phyloP scores from a whole-genome alignment of 2,888 invertebrate genomes.

The Cremastinae sp. region DNA sequence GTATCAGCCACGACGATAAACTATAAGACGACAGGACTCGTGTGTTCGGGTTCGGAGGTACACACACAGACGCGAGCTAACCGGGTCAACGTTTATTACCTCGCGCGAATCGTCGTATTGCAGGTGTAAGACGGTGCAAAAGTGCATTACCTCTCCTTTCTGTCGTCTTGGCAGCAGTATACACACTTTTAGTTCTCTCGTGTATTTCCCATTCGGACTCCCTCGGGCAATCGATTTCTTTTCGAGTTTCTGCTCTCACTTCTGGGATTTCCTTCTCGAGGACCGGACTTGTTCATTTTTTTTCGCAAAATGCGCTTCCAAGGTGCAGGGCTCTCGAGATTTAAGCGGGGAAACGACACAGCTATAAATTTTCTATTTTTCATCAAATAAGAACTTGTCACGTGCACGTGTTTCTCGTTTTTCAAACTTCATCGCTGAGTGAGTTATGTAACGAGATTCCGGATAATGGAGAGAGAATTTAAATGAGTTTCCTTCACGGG shows the following conservation, averaged over 20 bases:
- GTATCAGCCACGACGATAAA: conserved; percentile 39
- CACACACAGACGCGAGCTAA: conserved; percentile 41
- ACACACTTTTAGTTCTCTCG: too few species aligned
- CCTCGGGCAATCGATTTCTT: background rate
- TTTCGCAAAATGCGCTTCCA: too few species aligned
- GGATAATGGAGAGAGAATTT: conserved; percentile 1
- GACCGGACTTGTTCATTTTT: too few species aligned
- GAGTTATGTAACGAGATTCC: conserved; percentile 1
- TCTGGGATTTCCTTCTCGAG: too few species aligned
- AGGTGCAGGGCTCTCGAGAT: too few species aligned
- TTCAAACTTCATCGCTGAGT: background rate
- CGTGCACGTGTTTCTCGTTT: background rate
- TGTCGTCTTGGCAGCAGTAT: conserved; percentile 20
- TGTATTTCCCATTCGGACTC: conserved; percentile 1
- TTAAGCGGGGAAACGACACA: background rate
- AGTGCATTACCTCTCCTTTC: conserved; percentile 32
- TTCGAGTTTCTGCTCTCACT: too few species aligned
- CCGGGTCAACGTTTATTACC: conserved; percentile 61
- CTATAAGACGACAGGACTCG: conserved; percentile 28
- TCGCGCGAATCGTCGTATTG: conserved; percentile 47
- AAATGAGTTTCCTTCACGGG: conserved; percentile 9
- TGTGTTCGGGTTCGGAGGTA: conserved; percentile 1
- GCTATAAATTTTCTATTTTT: too few species aligned
- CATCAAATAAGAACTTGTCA: background rate
- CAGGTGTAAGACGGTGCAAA: conserved; percentile 25